phyloP scores from a whole-genome alignment of 1,140 invertebrate species.

The Formica exsecta region DNA sequence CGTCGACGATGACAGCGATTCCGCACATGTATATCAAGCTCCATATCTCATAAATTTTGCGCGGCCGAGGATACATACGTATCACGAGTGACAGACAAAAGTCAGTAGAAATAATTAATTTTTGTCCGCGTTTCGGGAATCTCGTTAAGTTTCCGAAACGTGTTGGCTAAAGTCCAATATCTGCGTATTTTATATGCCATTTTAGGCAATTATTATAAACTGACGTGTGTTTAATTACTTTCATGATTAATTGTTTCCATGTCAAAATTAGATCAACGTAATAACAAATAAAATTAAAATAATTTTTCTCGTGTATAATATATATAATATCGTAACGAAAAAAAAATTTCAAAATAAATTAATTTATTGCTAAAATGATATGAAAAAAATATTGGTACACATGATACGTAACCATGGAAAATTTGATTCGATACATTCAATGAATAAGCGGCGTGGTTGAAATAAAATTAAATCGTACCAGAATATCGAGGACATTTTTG shows the following conservation, averaged over 20 bases:
- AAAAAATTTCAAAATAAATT: background rate
- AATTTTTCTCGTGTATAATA: background rate
- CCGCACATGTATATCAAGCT: background rate
- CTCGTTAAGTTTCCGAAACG: background rate
- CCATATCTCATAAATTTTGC: background rate
- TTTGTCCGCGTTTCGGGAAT: background rate
- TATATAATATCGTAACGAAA: too few relatives aligned
- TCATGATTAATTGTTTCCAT: background rate
- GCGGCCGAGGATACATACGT: background rate
- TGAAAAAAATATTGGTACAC: background rate
- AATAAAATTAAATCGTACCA: background rate
- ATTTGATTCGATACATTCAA: background rate
- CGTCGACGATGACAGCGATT: background rate
- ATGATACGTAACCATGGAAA: background rate
- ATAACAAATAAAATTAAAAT: background rate
- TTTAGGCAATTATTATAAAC: background rate
- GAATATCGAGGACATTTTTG: background rate
- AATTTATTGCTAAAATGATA: background rate
- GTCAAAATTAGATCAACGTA: background rate
- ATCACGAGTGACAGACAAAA: background rate
- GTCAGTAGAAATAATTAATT: conserved; percentile 10
- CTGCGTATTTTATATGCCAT: background rate
- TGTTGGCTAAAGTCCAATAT: background rate
- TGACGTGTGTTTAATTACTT: background rate
- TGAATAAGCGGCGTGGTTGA: background rate